Base-by-base conservation (phyloP, 2,888 invertebrate species). In the Caenorhabditis doughertyi region DNA sequence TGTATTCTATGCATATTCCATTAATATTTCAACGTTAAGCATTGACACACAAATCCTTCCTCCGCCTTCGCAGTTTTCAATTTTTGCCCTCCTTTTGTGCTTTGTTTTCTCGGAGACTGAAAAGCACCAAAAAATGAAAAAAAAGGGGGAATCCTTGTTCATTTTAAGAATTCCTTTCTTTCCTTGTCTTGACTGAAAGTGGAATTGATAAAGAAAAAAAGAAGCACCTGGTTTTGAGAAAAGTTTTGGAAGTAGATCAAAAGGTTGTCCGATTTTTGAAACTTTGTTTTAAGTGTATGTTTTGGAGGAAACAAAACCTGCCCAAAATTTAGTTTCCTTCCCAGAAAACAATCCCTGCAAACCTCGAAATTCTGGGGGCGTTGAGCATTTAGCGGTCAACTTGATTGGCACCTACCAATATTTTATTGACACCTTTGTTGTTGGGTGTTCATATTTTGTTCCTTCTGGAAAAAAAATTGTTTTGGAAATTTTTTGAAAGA, bases 21-120 rank as follows among this genome's bases (percentile, higher is more conserved):
- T 76, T 76, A 67, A 67, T 67, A 76, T 76, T 76, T 76, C 67
- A 76, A 64, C 42, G 72, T 73, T 64, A 73, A 64, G 65, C 74
- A 74, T 47, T 56, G 55, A 64, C 64, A 56, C 72, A 71, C 72
- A 60, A 49, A 72, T 53, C 51, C 35, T 53, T 27, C 7, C 29
- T 39, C 74, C 65, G 65, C 74, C 65, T 65, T 74, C 74, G 47
- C 65, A 56, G 35, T 65, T 35, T 13, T n/a, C 72, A 72, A 72
- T 72, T 62, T 55, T 55, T 56, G 64, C 23, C 55, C 64, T 55
- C 16, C n/a, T n/a, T n/a, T n/a, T 64, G 3, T 16, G 11, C 23
- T 64, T 29, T 64, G 44, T 64, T 70, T 29, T 27, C 55, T n/a
- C 25, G 16, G 58, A 51, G 25, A n/a, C n/a, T n/a, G n/a, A n/a